Conservation (phyloP, 2,888 invertebrate species). For the Liodrosophila aerea region DNA sequence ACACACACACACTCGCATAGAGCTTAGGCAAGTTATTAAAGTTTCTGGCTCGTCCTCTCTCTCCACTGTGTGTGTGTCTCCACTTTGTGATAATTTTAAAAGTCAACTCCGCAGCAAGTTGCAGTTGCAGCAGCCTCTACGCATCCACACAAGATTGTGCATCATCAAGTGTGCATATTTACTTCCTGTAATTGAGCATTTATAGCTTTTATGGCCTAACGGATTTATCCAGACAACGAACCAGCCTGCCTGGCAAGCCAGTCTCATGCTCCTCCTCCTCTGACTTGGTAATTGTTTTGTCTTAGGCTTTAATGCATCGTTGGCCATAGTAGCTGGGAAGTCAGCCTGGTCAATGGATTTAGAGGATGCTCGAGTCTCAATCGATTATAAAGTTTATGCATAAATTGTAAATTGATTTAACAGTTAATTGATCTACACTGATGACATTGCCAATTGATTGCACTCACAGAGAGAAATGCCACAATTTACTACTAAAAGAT, state of each 20-base stretch:
- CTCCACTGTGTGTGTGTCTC: background rate
- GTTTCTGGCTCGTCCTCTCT: slow-evolving; percentile 28
- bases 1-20: slow-evolving; percentile 5
- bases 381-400: slow-evolving; percentile 77
- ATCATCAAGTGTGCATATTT: slow-evolving; percentile 79
- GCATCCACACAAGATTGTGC: slow-evolving; percentile 76
- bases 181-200: slow-evolving; percentile 79
- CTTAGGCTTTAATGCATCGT: slow-evolving; percentile 60
- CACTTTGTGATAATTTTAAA: slow-evolving; percentile 72
- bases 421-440: slow-evolving; percentile 71
- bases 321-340: slow-evolving; percentile 33
- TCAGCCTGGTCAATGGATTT: slow-evolving; percentile 27
- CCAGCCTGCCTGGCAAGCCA: slow-evolving; percentile 15
- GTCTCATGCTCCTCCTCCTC: slow-evolving; percentile 7
- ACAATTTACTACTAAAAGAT: too few species aligned
- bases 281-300: slow-evolving; percentile 67
- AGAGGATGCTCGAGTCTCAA: slow-evolving; percentile 50
- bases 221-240: slow-evolving; percentile 59
- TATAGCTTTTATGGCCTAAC: slow-evolving; percentile 79
- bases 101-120: slow-evolving; percentile 64
- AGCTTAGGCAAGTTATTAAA: slow-evolving; percentile 62
- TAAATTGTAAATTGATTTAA: slow-evolving; percentile 74
- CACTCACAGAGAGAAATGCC: slow-evolving; percentile 10
- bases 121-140: slow-evolving; percentile 15
- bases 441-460: slow-evolving; percentile 52